phyloP scores from a whole-genome alignment of 2,113 vertebrate genomes.

The Lampris megalopsis region DNA sequence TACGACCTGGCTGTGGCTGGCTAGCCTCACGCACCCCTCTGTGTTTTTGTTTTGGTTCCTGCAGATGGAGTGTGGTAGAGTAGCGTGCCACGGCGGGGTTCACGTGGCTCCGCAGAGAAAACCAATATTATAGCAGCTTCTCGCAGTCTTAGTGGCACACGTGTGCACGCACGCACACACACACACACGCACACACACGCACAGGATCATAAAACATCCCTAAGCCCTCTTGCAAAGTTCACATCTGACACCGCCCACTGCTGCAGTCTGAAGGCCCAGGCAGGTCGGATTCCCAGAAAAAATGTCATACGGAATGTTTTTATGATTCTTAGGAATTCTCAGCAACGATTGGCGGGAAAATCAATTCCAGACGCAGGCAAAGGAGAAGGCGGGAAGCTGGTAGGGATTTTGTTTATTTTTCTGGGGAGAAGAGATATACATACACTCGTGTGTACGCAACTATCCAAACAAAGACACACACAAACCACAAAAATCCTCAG shows the following conservation, averaged over 20 bases:
- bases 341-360: slow-evolving; percentile 50
- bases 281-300: slow-evolving; percentile 69
- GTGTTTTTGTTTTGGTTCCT: slow-evolving; percentile 55
- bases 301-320: slow-evolving; percentile 55
- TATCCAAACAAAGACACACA: slow-evolving; percentile 18
- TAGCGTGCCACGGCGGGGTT: slow-evolving; percentile 63
- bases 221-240: slow-evolving; percentile 57
- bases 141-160: slow-evolving; percentile 41
- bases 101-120: slow-evolving; percentile 44
- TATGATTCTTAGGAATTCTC: slow-evolving; percentile 54
- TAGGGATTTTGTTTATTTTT: slow-evolving; percentile 16
- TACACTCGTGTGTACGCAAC: background rate
- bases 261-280: slow-evolving; percentile 38
- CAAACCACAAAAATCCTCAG: slow-evolving; percentile 59
- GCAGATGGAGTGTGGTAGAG: slow-evolving; percentile 52
- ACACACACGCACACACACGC: slow-evolving; percentile 23
- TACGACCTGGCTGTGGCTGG: slow-evolving; percentile 30
- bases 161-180: slow-evolving; percentile 12
- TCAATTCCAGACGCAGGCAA: slow-evolving; percentile 64
- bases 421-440: slow-evolving; percentile 37
- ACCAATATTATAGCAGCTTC: slow-evolving; percentile 76
- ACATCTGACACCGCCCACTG: slow-evolving; percentile 50
- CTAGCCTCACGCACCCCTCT: slow-evolving; percentile 14
- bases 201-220: slow-evolving; percentile 49
- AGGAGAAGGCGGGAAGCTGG: slow-evolving; percentile 12